These are phyloP conservation scores for Heliconius melpomene DNA, from an alignment of 1,140 invertebrate genomes.

Conservation along the genomic window DNA sequence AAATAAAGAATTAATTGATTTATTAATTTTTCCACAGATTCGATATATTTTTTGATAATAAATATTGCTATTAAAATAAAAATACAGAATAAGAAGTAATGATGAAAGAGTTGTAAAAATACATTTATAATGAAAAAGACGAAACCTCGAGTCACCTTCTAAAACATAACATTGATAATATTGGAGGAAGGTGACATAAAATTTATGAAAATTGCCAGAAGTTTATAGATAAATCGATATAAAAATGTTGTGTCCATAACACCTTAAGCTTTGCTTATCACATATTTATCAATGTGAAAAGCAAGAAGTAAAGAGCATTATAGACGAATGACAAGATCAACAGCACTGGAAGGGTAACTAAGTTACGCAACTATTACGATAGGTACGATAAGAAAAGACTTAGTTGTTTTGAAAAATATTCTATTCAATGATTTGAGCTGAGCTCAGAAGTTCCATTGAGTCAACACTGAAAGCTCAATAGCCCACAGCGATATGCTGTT, in stretches of 20 bases:
- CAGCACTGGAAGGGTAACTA: no score
- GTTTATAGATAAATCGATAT: background rate
- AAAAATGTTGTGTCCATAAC: background rate
- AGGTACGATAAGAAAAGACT: background rate
- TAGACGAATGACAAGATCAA: no score
- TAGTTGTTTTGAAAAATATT: background rate
- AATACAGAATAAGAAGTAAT: no score
- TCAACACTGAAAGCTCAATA: conserved; percentile 19
- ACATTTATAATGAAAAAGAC: background rate
- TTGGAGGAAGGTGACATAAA: background rate
- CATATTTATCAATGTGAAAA: background rate
- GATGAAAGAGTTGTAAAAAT: background rate
- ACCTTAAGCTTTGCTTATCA: background rate
- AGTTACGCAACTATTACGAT: no score
- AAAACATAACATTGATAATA: background rate
- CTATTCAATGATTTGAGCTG: conserved; percentile 2
- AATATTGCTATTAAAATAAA: no score
- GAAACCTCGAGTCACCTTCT: background rate
- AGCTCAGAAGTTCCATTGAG: conserved; percentile 12
- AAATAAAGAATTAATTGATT: background rate
- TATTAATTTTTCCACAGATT: background rate
- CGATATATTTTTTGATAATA: no score
- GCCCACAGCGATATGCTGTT: conserved; percentile 17
- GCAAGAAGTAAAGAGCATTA: no score
- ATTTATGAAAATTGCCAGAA: background rate